Evolutionary conservation across 2,113 vertebrate species (phyloP).

Genomic region (Turdus rufiventris): DNA sequence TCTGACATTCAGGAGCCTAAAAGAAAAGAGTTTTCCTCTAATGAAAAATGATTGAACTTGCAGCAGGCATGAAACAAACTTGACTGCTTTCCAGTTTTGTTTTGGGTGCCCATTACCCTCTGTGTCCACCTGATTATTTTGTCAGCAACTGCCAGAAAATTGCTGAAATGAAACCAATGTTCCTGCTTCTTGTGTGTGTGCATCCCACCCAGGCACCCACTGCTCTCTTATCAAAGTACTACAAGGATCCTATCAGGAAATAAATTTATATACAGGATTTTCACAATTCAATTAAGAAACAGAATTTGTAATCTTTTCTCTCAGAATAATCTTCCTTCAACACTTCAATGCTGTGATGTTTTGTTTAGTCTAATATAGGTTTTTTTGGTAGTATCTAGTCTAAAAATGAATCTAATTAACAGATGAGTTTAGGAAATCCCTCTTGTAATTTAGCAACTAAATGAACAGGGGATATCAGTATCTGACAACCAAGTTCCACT

Average conservation of each 20-base stretch:
- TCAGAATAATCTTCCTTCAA: conserved; percentile 28
- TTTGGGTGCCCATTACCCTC: neutral
- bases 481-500: conserved; percentile 67
- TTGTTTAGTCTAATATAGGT: conserved; percentile 72
- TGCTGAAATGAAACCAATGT: neutral
- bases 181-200: neutral
- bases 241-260: neutral
- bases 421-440: conserved; percentile 69
- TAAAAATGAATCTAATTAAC: conserved; percentile 73
- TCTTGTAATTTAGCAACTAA: conserved; percentile 66
- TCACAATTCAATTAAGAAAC: neutral
- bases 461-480: conserved; percentile 42
- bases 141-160: conserved; percentile 50
- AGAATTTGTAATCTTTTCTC: neutral
- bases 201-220: neutral
- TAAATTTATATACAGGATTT: neutral
- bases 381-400: conserved; percentile 56
- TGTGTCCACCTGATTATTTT: conserved; percentile 43
- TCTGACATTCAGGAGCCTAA: conserved; percentile 24
- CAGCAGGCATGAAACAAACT: conserved; percentile 37
- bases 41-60: conserved; percentile 60
- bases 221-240: neutral
- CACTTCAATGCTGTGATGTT: conserved; percentile 41
- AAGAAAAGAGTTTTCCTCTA: conserved; percentile 44
- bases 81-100: conserved; percentile 51